Base-by-base conservation (phyloP, 2,888 invertebrate genomes). In the Trissolcus japonicus region DNA sequence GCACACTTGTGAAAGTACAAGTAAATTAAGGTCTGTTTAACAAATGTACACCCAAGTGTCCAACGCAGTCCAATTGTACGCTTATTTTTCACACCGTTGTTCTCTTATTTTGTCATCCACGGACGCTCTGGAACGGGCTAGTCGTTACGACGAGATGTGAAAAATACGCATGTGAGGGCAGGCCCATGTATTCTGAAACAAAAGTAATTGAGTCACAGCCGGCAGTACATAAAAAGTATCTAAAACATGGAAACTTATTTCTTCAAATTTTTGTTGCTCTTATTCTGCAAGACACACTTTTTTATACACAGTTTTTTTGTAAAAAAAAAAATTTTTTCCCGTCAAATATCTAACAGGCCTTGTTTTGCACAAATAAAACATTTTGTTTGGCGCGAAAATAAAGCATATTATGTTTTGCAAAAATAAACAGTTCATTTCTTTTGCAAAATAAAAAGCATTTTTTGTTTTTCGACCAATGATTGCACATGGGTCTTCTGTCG, bases 11-110 rank as follows among this genome's bases (percentile, higher is more conserved):
- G 63, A 76, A 72, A 76, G 72, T 76, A 76, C 61, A 60, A 71
- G 69, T 76, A 72, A 76, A 76, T 76, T 76, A 76, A 63, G 48
- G 56, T 25, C 63, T 71, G 62, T 67, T 76, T 71, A 68, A 69
- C 67, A 76, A 72, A 76, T 67, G 72, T 57, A 66, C 53, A 61
- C 63, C 35, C 7, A 48, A 29, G 55, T 53, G 60, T 68, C 50
- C 57, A 51, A 60, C 43, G 53, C 48, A 57, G 48, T 17, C 25
- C 62, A 68, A 74, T 74, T 74, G 74, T 74, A 41, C 43, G 61
- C 46, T 61, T 60, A 51, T 66, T 74, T 74, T 63, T 51, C 48
- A 16, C 56, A 21, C 56, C 51, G 40, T 21, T 25, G 4, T 25
- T 43, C 65, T 65, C 63, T 63, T 75, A 43, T 75, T 75, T 51